A percentile compares a stretch with the other conserved stretches of the same genome.
Evolutionary conservation across 2,888 invertebrate species (phyloP).

Genomic region (Brachyopa scutellaris): DNA sequence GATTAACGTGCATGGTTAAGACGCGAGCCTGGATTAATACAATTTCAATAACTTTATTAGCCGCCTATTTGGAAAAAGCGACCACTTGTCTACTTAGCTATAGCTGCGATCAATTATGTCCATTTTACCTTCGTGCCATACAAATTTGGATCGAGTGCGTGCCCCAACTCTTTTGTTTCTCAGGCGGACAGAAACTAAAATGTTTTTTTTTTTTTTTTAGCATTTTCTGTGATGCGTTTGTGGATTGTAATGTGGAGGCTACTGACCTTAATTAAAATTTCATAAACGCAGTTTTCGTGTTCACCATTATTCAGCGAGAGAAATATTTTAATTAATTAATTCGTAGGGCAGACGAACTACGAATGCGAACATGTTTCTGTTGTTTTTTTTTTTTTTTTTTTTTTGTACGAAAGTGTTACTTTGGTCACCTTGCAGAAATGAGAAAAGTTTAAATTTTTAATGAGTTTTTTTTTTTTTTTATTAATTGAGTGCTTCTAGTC

Average conservation of each 20-base stretch:
- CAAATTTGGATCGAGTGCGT: slow-evolving; percentile 8
- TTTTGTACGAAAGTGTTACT: slow-evolving; percentile 12
- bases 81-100: slow-evolving; percentile 14
- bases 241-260: slow-evolving; percentile 40
- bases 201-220: slow-evolving; percentile 14
- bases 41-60: slow-evolving; percentile 48
- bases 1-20: slow-evolving; percentile 45
- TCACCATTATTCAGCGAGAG: slow-evolving; percentile 6
- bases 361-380: too few species aligned
- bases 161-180: slow-evolving; percentile 33
- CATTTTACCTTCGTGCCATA: slow-evolving; percentile 3
- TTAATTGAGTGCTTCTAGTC: slow-evolving; percentile 16
- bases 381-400: background rate
- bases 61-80: slow-evolving; percentile 1
- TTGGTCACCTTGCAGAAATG: slow-evolving; percentile 44
- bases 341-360: slow-evolving; percentile 28
- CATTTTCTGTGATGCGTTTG: slow-evolving; percentile 1
- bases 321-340: slow-evolving; percentile 41
- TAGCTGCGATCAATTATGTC: background rate
- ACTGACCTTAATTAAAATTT: slow-evolving; percentile 58
- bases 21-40: background rate
- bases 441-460: slow-evolving; percentile 14
- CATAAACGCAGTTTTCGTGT: slow-evolving; percentile 34
- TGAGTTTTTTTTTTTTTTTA: too few species aligned
- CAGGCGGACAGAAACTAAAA: slow-evolving; percentile 17